Percentiles rank a stretch among this genome's conserved stretches.
Conservation (phyloP, 2,797 vertebrate species). For the Cuculus canorus region DNA sequence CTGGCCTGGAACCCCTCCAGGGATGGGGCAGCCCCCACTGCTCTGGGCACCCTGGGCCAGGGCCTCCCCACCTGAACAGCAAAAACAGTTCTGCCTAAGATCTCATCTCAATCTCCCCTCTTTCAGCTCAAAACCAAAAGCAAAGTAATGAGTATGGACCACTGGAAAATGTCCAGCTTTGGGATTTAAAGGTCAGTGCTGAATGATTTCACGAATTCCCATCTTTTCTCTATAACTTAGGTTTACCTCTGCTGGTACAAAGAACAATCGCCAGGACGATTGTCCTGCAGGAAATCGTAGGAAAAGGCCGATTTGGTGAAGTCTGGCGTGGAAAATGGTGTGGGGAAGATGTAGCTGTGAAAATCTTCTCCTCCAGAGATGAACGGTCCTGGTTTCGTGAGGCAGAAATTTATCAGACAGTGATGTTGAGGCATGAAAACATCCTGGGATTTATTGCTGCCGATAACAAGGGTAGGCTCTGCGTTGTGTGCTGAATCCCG, state of each 20-base stretch:
- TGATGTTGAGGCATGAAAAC: constrained; percentile 96
- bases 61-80: too few species aligned
- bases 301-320: constrained; percentile 94
- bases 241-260: constrained; percentile 93
- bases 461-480: constrained; percentile 89
- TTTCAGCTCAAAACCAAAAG: too few species aligned
- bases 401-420: constrained; percentile 97
- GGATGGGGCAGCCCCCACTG: too few species aligned
- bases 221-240: constrained; percentile 65
- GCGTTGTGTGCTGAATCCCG: rapidly evolving
- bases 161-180: rapidly evolving
- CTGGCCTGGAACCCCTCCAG: too few species aligned
- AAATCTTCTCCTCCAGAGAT: constrained; percentile 96
- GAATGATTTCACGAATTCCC: neutral
- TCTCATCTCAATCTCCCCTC: too few species aligned
- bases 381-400: constrained; percentile 97
- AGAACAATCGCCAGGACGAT: constrained; percentile 96
- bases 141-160: neutral
- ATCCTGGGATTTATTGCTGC: constrained; percentile 97
- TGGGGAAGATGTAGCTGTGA: constrained; percentile 96
- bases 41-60: too few species aligned
- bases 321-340: constrained; percentile 96
- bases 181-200: neutral
- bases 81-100: too few species aligned
- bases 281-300: constrained; percentile 93